A percentile compares a stretch with the other conserved stretches of the same genome.
Conservation (phyloP, 1,140 invertebrate species). For the Bombyx mandarina region DNA sequence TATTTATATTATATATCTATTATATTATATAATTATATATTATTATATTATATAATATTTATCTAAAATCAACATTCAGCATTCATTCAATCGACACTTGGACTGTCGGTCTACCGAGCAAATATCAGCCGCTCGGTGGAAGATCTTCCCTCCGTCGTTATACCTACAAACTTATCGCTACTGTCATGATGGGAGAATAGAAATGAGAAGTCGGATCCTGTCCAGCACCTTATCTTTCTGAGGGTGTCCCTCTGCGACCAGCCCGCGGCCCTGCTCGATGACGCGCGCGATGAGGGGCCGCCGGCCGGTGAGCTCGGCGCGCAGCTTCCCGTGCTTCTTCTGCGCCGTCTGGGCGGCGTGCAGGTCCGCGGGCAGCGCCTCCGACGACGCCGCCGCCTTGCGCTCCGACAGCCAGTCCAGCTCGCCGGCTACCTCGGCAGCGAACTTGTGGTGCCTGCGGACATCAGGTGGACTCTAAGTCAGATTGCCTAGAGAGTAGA, state of each 20-base stretch:
- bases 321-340: constrained; percentile 95
- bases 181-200: too few species aligned
- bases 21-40: too few species aligned
- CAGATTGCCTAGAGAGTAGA: not conserved
- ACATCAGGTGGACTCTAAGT: not conserved
- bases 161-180: too few species aligned
- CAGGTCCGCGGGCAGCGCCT: constrained; percentile 83
- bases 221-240: constrained; percentile 77
- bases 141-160: too few species aligned
- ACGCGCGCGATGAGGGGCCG: constrained; percentile 87
- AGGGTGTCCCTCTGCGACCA: constrained; percentile 83
- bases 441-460: constrained; percentile 91
- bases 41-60: too few species aligned
- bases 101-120: too few species aligned
- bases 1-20: too few species aligned
- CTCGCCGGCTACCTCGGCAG: constrained; percentile 93
- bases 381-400: constrained; percentile 83
- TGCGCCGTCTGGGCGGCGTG: constrained; percentile 92
- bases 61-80: too few species aligned
- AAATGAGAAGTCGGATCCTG: too few species aligned
- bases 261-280: constrained; percentile 78
- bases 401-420: constrained; percentile 97
- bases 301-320: constrained; percentile 88
- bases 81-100: too few species aligned
- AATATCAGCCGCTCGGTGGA: too few species aligned